Evolutionary conservation across 2,797 vertebrate species (phyloP), one percentile per base, ranked within the genome.

Genomic region (Myotis myotis): DNA sequence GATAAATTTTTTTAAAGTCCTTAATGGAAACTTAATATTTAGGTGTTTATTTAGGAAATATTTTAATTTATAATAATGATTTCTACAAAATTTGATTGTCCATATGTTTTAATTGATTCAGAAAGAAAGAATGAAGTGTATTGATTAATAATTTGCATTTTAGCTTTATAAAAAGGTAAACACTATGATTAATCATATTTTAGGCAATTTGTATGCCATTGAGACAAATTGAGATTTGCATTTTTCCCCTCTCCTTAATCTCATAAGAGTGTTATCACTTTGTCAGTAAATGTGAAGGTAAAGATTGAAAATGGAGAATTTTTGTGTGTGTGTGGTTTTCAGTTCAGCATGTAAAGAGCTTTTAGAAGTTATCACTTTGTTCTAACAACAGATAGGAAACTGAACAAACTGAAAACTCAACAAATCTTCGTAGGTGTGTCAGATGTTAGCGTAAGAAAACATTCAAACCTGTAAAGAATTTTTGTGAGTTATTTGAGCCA

Each of bases 21-120:
- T 71, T 78, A 79, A 79, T 38, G 47, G 72, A 93, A 89, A 90
- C 68, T 64, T 86, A 87, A 83, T 94, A 55, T 89, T 76, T 72
- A 79, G 28, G 36, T 85, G 2, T 80, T 87, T 44, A 93, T 62
- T 86, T 49, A 91, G 91, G 41, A 89, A 72, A 71, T 86, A 57
- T 44, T 79, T 87, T 91, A 81, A 38, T 76, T 88, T 78, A 3
- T 91, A 72, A 89, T 89, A 49, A 71, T 75, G 38, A 85, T 93
- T 30, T 57, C 22, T 51, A 20, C 2, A 64, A n/a, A 91, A 85
- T 76, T 79, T 83, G 30, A 71, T 93, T 89, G 19, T 72, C 6
- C 28, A n/a, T 23, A 17, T n/a, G 28, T 87, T 74, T 89, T 86
- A 30, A 91, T 82, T 74, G 49, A 19, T 74, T 95, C 47, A 66